Evolutionary conservation across 1,140 invertebrate species (phyloP).

Genomic region (Anastrepha obliqua): DNA sequence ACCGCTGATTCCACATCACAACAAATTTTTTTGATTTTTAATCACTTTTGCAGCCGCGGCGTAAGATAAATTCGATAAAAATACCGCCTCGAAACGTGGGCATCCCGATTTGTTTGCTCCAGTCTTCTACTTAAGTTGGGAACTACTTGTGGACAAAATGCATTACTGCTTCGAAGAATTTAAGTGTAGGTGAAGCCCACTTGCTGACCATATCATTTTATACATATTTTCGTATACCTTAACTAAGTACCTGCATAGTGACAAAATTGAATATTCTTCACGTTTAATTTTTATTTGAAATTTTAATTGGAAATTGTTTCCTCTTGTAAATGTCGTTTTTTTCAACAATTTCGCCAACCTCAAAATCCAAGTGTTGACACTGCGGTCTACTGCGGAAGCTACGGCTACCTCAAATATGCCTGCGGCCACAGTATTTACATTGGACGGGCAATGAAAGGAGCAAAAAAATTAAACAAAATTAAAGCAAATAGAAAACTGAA

Average conservation of each 20-base stretch:
- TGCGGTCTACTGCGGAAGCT: conserved; percentile 40
- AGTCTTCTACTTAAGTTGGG: no score
- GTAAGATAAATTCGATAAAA: no score
- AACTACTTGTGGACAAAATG: no score
- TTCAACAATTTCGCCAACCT: neutral
- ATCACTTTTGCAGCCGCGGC: no score
- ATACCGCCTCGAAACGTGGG: no score
- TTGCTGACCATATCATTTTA: no score
- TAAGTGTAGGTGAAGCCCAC: no score
- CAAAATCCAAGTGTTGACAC: conserved; percentile 20
- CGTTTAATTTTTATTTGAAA: conserved; percentile 20
- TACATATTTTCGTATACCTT: no score
- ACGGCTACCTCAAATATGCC: neutral
- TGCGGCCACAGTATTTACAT: conserved; percentile 29
- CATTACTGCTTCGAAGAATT: no score
- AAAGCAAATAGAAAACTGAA: conserved; percentile 23
- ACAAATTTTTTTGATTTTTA: no score
- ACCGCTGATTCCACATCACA: no score
- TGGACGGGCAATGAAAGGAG: neutral
- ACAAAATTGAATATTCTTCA: neutral
- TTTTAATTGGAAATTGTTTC: conserved; percentile 10
- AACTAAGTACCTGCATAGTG: neutral
- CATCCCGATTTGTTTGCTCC: no score
- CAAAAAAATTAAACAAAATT: conserved; percentile 12
- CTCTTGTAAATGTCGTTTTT: neutral